Evolutionary conservation across 1,140 invertebrate genomes (phyloP), one percentile per base, ranked within the genome.

Genomic region (Coptotermes formosanus): DNA sequence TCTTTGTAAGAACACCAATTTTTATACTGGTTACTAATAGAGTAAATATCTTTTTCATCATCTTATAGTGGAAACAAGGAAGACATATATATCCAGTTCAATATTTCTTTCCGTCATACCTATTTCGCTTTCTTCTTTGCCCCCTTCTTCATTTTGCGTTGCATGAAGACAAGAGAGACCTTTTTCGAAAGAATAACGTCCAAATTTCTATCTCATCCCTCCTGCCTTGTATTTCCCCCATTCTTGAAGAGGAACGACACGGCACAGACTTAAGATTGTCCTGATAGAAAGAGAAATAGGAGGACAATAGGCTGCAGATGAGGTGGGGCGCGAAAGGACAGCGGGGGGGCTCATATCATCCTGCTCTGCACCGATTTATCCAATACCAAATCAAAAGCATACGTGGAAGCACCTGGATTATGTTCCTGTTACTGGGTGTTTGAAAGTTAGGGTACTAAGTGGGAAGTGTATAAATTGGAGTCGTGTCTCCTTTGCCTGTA

Each of bases 131-230:
- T 52, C 11, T 11, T 38, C 52, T 83, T 30, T 44, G 9, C 64
- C n/a, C 55, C 64, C n/a, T 75, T 25, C 64, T 75, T 75, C 64
- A 25, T 75, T 30, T 55, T 75, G 11, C 23, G 25, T 75, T 30
- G 25, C 14, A 30, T 25, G 25, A 83, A 83, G 82, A 83, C 82
- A 83, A 83, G 25, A 83, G 82, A 43, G 43, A 83, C 82, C 82
- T 25, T 83, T 83, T 83, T 44, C 48, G 48, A 83, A 83, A 83
- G 82, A 83, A 83, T 83, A 83, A 83, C 82, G 82, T 45, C 82
- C 43, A 83, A 83, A 83, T 83, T 83, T 83, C 48, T 52, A 43
- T 45, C 82, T 83, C 82, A 43, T 45, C 25, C n/a, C 48, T 21
- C 19, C 14, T 55, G 14, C 52, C 52, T 9, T 25, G 6, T 43